phyloP scores from a whole-genome alignment of 2,888 invertebrate species.

The Therioaphis trifolii region DNA sequence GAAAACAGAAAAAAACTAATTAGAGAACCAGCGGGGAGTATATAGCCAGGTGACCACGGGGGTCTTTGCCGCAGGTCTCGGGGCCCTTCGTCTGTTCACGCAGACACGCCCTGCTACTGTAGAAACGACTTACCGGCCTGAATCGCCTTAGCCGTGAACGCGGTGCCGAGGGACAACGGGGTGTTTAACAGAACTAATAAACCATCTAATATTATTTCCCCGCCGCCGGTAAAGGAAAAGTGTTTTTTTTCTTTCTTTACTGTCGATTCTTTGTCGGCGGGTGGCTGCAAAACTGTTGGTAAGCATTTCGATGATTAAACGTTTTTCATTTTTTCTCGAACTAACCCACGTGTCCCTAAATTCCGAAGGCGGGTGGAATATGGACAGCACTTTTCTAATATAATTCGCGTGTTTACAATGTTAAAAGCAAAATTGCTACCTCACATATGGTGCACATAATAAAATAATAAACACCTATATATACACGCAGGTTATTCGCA shows the following conservation, averaged over 20 bases:
- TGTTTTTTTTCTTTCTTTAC: background rate
- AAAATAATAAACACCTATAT: too few species aligned
- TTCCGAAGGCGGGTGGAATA: background rate
- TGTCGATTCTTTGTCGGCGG: conserved; percentile 53
- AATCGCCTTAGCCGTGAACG: conserved; percentile 42
- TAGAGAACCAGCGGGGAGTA: conserved; percentile 62
- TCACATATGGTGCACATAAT: background rate
- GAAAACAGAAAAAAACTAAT: conserved; percentile 56
- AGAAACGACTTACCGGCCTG: conserved; percentile 21
- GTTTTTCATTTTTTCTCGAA: conserved; percentile 1
- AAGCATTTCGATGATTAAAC: conserved; percentile 44
- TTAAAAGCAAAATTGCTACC: conserved; percentile 25
- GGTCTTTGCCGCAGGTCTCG: conserved; percentile 29
- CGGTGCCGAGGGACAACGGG: conserved; percentile 41
- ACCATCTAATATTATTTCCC: conserved; percentile 47
- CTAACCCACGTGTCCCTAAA: background rate
- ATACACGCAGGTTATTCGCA: too few species aligned
- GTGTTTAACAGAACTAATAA: conserved; percentile 61
- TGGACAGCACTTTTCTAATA: background rate
- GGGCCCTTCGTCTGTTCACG: conserved; percentile 45
- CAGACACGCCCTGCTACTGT: conserved; percentile 62
- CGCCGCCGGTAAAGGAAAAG: conserved; percentile 9
- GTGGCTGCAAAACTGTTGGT: conserved; percentile 55
- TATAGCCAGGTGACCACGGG: conserved; percentile 58
- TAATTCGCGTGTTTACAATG: conserved; percentile 39